A percentile compares a stretch with the other conserved stretches of the same genome.
phyloP scores from a whole-genome alignment of 2,797 vertebrate genomes.

The Bufotes viridis region DNA sequence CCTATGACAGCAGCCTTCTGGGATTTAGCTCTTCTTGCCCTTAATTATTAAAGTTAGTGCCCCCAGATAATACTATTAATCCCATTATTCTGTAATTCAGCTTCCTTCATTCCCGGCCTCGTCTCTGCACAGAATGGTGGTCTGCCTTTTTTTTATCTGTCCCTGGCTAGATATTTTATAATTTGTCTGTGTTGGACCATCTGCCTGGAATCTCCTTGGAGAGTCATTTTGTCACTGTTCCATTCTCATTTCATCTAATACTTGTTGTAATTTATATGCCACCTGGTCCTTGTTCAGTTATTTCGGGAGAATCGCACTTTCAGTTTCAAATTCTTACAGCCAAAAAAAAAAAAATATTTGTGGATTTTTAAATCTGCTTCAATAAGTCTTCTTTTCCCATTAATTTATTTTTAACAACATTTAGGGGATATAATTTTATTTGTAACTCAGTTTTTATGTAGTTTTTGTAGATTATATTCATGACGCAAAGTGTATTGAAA shows the following conservation, averaged over 20 bases:
- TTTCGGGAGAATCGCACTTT: slow-evolving; percentile 54
- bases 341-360: not conserved
- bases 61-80: slow-evolving; percentile 50
- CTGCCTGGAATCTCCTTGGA: slow-evolving; percentile 59
- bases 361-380: not conserved
- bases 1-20: slow-evolving; percentile 20
- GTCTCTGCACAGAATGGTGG: slow-evolving; percentile 40
- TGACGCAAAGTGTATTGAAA: not conserved
- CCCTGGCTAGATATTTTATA: slow-evolving; percentile 62
- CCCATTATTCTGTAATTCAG: slow-evolving; percentile 50
- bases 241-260: slow-evolving; percentile 63
- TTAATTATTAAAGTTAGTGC: slow-evolving; percentile 51
- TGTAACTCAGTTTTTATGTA: not conserved
- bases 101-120: slow-evolving; percentile 39
- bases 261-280: slow-evolving; percentile 63
- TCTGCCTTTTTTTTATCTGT: slow-evolving; percentile 57
- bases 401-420: not conserved
- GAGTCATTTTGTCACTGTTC: slow-evolving; percentile 62
- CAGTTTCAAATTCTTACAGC: slow-evolving; percentile 47
- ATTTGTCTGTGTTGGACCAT: slow-evolving; percentile 63
- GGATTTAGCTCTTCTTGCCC: slow-evolving; percentile 35
- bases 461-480: not conserved
- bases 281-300: slow-evolving; percentile 59
- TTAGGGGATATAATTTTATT: not conserved
- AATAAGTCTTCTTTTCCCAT: not conserved